phyloP scores from a whole-genome alignment of 2,797 vertebrate genomes.

The Sardinella longiceps region DNA sequence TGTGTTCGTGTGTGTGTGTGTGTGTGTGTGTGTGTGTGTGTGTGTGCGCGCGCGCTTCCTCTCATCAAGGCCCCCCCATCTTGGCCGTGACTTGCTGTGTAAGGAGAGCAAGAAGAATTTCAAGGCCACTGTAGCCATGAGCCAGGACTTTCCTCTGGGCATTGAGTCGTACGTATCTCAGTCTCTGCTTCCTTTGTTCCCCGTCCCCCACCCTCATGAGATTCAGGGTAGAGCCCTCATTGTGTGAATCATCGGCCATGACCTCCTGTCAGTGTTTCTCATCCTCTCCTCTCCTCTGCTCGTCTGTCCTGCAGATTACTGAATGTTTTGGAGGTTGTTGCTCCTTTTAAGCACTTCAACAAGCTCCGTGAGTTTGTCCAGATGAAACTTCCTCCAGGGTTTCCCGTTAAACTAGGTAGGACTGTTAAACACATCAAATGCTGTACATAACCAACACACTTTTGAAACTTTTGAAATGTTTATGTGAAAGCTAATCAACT shows the following conservation, averaged over 20 bases:
- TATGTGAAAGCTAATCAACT: background rate
- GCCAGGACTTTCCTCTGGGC: slow-evolving; percentile 93
- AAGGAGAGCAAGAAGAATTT: slow-evolving; percentile 98
- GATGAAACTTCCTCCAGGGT: slow-evolving; percentile 97
- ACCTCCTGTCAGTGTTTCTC: background rate
- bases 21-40: too few species aligned
- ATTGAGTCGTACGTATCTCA: slow-evolving; percentile 89
- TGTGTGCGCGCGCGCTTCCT: slow-evolving; percentile 40
- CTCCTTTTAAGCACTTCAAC: slow-evolving; percentile 99
- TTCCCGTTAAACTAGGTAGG: slow-evolving; percentile 94
- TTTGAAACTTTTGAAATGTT: background rate
- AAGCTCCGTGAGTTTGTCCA: slow-evolving; percentile 97
- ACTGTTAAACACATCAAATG: slow-evolving; percentile 18
- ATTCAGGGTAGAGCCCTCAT: background rate
- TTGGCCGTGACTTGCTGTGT: slow-evolving; percentile 92
- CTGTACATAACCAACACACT: background rate
- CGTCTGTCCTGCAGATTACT: slow-evolving; percentile 79
- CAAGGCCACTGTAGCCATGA: slow-evolving; percentile 97
- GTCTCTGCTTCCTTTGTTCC: background rate
- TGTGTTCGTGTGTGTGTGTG: too few species aligned
- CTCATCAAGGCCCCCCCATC: slow-evolving; percentile 85
- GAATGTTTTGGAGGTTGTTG: slow-evolving; percentile 95
- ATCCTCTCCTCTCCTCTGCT: background rate
- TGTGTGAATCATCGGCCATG: background rate
- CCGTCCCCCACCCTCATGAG: background rate